Base-by-base conservation (phyloP, 2,888 invertebrate genomes). In the Zygogramma bicolorata region DNA sequence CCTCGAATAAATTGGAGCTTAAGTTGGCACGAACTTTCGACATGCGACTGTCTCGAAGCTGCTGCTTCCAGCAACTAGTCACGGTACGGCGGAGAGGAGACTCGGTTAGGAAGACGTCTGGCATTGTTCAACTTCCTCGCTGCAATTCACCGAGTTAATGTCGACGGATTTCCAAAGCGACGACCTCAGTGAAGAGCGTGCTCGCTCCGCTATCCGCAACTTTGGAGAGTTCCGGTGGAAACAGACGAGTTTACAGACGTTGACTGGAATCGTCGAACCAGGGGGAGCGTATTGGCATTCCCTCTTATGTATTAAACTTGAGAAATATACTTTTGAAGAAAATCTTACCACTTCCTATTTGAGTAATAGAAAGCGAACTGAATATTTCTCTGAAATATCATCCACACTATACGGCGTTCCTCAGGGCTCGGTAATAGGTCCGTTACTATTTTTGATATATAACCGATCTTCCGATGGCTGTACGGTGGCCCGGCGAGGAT, bases 101-200 rank as follows among this genome's bases (percentile, higher is more conserved):
- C 38, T 15, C 20, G 18, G 38, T 61, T 61, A 61, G 15, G n/a
- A 38, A 61, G 38, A 38, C 4, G 29, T 61, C 40, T 22, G 20
- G 22, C 61, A 38, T 61, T 22, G 61, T 38, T 61, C 61, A 20
- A 61, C 61, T 18, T 61, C 61, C 38, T 61, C 22, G 7, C 5
- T 3, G 22, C 10, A 61, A 34, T 34, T 38, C 22, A 1, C 13
- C 20, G 22, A 38, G 61, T 61, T 61, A 29, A 61, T 34, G 34
- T 13, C 34, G 34, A n/a, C n/a, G 20, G 61, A 61, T 34, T 61
- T 61, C 7, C 15, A 38, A 38, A 34, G 3, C 29, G 34, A 46
- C 20, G 20, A 38, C 13, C 20, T 46, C 20, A 20, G 10, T 10
- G 10, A 20, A 8, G 46, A 20, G 46, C n/a, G n/a, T n/a, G n/a